Conservation (phyloP, 2,888 invertebrate species). For the Chrysolina oricalcia region DNA sequence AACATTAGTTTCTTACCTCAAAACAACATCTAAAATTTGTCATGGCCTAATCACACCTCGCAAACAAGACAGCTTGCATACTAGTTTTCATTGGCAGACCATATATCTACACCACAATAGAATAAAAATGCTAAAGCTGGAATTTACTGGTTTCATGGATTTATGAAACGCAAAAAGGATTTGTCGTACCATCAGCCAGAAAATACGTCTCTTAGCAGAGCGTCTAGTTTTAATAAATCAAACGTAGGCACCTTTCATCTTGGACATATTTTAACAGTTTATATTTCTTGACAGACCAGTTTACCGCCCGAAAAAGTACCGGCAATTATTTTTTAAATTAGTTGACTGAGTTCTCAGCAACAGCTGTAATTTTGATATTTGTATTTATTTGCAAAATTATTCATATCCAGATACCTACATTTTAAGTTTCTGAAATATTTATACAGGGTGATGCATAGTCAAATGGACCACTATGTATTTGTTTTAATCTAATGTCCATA, state of each 20-base stretch:
- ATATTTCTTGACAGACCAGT: no score
- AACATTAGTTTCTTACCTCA: background rate
- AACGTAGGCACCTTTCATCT: background rate
- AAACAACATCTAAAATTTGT: no score
- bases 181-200: no score
- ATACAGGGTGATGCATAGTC: conserved; percentile 2
- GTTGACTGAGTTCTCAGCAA: background rate
- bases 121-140: background rate
- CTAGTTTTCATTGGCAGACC: background rate
- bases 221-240: background rate
- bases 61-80: background rate
- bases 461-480: background rate
- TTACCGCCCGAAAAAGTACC: no score
- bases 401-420: conserved; percentile 3
- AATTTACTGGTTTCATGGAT: no score
- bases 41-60: no score
- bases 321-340: background rate
- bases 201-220: background rate
- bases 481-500: background rate
- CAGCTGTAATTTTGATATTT: background rate
- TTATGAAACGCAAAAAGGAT: no score
- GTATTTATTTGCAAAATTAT: background rate
- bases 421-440: conserved; percentile 1
- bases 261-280: no score
- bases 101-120: background rate